phyloP scores from a whole-genome alignment of 2,113 vertebrate species.

The Tragelaphus imberbis region DNA sequence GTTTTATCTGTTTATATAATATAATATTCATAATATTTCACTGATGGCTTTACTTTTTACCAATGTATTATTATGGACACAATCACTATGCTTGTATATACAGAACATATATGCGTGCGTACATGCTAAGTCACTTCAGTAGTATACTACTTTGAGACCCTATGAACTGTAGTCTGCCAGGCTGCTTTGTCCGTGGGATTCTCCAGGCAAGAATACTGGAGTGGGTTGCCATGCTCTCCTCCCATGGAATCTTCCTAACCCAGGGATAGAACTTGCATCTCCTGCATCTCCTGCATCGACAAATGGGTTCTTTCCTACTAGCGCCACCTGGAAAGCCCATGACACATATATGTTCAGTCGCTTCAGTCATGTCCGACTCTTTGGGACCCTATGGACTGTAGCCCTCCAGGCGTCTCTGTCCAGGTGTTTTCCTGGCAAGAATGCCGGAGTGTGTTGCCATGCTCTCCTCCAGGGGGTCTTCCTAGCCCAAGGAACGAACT shows the following conservation, averaged over 20 bases:
- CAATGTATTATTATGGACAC: neutral
- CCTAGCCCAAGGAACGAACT: neutral
- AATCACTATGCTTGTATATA: neutral
- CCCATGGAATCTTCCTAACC: neutral
- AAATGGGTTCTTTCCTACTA: neutral
- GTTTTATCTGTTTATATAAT: neutral
- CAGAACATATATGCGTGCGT: accelerated
- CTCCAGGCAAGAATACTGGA: neutral
- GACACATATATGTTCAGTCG: neutral
- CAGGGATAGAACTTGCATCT: neutral
- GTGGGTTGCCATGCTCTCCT: neutral
- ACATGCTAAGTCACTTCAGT: neutral
- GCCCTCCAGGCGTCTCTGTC: neutral
- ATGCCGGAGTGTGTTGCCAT: neutral
- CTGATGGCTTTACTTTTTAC: neutral
- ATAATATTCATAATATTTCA: neutral
- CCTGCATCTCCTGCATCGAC: neutral
- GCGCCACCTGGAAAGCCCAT: neutral
- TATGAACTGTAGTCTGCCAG: neutral
- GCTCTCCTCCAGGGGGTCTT: neutral
- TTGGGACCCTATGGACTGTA: neutral
- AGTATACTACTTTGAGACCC: neutral
- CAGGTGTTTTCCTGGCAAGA: neutral
- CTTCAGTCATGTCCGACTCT: neutral
- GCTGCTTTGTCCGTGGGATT: neutral